Evolutionary conservation across 2,888 invertebrate genomes (phyloP), one percentile per base, ranked within the genome.

Genomic region (Tholera decimalis): DNA sequence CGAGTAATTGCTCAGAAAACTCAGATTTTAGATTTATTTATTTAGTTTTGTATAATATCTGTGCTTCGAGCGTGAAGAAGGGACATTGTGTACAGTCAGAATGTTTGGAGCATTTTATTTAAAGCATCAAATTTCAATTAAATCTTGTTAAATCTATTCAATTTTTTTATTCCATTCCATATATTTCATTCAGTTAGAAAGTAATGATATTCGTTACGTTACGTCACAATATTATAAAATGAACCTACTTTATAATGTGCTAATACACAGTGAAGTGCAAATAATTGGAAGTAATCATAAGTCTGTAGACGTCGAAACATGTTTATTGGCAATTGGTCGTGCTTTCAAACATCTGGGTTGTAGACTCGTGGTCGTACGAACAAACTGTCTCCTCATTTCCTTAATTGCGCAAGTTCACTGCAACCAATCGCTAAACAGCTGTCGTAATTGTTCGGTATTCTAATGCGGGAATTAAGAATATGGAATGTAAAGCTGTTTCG

Each of bases 301-400:
- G 20, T 51, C 49, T 9, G 26, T 13, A 50, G 22, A 41, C 39
- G 35, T 26, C 22, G 33, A 55, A 71, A 79, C 72, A 72, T 79
- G 65, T 79, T 69, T 57, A 57, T 66, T 64, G 59, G 59, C 60
- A 37, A 79, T 82, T 82, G 63, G 76, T 56, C 49, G 51, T 77
- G 63, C 78, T 79, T 79, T 82, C 61, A 28, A 72, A 61, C 82
- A 81, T 74, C 67, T 74, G 65, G 43, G 33, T 20, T 53, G 58
- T 43, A 9, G 49, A 6, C 26, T 24, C 8, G n/a, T n/a, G 4
- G n/a, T 26, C 9, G 15, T 28, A 26, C 46, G n/a, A 47, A 44
- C 22, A 24, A 65, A 75, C 50, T 69, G 80, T 82, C 77, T 75
- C 77, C 60, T 51, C 49, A 60, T 70, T 71, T 76, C 24, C 35